Percentiles rank a stretch among this genome's conserved stretches.
Evolutionary conservation across 2,888 invertebrate species (phyloP).

Genomic region (Sinhomidia bicolor): DNA sequence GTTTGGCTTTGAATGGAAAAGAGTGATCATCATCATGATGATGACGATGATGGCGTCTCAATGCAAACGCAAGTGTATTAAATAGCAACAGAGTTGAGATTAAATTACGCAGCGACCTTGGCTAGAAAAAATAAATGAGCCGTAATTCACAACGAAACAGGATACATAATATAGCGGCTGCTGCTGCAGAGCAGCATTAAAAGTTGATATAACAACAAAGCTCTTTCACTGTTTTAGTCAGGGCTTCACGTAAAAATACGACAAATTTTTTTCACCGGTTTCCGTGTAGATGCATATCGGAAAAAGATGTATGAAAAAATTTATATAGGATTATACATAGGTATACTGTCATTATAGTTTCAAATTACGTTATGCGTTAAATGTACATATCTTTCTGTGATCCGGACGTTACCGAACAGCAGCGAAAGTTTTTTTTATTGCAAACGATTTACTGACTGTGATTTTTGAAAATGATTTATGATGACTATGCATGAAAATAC

Average conservation of each 20-base stretch:
- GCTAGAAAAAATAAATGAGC: conserved; percentile 16
- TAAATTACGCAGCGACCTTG: neutral
- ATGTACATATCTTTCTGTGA: neutral
- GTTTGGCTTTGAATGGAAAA: neutral
- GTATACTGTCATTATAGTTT: neutral
- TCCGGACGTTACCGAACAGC: neutral
- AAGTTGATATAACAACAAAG: neutral
- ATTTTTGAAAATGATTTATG: too few relatives aligned
- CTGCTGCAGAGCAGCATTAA: too few relatives aligned
- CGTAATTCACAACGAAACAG: neutral
- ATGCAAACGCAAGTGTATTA: neutral
- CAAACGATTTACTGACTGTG: too few relatives aligned
- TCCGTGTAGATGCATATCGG: too few relatives aligned
- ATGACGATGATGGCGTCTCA: neutral
- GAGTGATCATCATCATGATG: neutral
- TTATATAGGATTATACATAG: too few relatives aligned
- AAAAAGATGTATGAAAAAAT: too few relatives aligned
- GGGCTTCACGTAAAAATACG: too few relatives aligned
- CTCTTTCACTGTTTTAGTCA: too few relatives aligned
- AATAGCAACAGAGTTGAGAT: neutral
- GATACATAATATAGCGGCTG: too few relatives aligned
- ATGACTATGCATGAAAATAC: too few relatives aligned
- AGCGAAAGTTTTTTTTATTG: too few relatives aligned
- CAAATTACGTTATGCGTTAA: neutral
- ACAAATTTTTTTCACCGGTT: too few relatives aligned